Conservation (phyloP, 2,888 invertebrate species). For the Lasioglossum vierecki region DNA sequence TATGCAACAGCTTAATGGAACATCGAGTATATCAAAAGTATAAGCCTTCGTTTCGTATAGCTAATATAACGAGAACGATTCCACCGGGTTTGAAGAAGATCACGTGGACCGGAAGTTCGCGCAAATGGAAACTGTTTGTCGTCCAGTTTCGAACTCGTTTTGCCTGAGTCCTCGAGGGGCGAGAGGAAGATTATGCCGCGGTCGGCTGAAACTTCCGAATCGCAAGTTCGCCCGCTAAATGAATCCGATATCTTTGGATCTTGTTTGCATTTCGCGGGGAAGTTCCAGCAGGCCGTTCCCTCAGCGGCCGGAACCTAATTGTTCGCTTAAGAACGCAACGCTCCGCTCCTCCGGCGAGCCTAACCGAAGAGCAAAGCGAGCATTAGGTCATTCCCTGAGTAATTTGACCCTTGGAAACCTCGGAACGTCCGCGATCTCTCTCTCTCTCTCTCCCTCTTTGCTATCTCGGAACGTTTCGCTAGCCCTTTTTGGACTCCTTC, state of each 20-base stretch:
- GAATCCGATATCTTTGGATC: conserved; percentile 40
- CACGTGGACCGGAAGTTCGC: neutral
- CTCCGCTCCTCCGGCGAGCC: neutral
- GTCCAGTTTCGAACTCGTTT: neutral
- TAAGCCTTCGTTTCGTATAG: neutral
- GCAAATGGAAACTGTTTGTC: neutral
- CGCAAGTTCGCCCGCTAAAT: conserved; percentile 17
- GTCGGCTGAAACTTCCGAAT: conserved; percentile 7
- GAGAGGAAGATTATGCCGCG: neutral
- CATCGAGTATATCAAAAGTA: neutral
- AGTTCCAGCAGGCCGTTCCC: conserved; percentile 8
- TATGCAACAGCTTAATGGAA: neutral
- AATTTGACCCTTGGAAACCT: neutral
- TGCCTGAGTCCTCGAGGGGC: neutral
- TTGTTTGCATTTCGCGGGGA: conserved; percentile 33
- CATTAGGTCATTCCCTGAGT: neutral
- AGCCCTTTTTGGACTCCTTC: neutral
- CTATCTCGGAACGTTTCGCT: too few relatives aligned
- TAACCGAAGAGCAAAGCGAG: neutral
- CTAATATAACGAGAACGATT: neutral
- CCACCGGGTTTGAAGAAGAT: neutral
- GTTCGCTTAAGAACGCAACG: conserved; percentile 13
- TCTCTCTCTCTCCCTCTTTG: too few relatives aligned
- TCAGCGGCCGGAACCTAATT: conserved; percentile 16
- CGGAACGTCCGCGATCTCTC: too few relatives aligned